A percentile compares a stretch with the other conserved stretches of the same genome.
Conservation (phyloP, 2,888 invertebrate genomes). For the Yponomeuta plumbellus region DNA sequence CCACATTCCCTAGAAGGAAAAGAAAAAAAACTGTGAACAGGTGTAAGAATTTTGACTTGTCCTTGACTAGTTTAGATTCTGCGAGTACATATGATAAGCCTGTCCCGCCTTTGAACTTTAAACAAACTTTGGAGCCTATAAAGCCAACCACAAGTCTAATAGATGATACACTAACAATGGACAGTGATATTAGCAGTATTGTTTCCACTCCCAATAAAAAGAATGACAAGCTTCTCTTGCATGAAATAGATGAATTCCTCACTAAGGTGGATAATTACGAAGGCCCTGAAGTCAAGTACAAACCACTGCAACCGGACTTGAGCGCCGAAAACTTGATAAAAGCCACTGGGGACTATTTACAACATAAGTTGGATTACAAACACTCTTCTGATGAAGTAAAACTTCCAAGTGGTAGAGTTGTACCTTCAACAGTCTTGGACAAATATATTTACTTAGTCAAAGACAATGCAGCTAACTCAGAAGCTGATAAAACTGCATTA, state of each 20-base stretch:
- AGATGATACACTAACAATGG: constrained; percentile 60
- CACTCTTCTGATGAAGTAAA: constrained; percentile 41
- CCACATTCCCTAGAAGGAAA: constrained; percentile 61
- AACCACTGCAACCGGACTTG: constrained; percentile 32
- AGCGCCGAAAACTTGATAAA: constrained; percentile 58
- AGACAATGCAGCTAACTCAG: constrained; percentile 36
- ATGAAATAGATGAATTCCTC: constrained; percentile 70
- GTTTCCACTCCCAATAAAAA: constrained; percentile 65
- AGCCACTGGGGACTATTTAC: constrained; percentile 59
- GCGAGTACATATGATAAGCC: constrained; percentile 28
- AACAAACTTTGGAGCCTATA: constrained; percentile 20
- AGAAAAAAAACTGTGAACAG: constrained; percentile 41
- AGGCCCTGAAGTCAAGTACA: constrained; percentile 50
- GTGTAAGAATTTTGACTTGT: constrained; percentile 40
- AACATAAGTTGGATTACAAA: constrained; percentile 50
- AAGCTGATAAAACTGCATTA: constrained; percentile 30
- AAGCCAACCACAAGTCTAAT: constrained; percentile 17
- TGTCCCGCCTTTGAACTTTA: constrained; percentile 41
- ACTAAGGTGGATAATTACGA: constrained; percentile 66
- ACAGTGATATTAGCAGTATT: constrained; percentile 66
- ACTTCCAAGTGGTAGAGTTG: constrained; percentile 53
- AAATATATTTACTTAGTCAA: constrained; percentile 68
- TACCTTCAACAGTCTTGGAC: constrained; percentile 52
- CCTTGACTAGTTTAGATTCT: constrained; percentile 52
- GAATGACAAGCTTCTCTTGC: constrained; percentile 59